phyloP scores from a whole-genome alignment of 1,140 invertebrate genomes.

The Helicoverpa zea region DNA sequence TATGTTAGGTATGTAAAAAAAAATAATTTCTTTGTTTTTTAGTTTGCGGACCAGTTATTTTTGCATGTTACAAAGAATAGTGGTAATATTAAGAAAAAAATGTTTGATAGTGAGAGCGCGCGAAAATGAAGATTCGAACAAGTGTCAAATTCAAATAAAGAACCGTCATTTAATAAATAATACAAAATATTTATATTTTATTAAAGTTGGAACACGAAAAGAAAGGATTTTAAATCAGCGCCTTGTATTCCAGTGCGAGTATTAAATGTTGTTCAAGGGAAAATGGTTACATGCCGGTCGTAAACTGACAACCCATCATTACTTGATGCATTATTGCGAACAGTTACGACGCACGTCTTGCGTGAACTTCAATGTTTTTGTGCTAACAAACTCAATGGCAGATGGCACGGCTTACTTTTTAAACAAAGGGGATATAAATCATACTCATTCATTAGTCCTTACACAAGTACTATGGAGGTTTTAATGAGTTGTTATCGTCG shows the following conservation, averaged over 20 bases:
- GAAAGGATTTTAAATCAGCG: slow-evolving; percentile 12
- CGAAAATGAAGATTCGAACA: neutral
- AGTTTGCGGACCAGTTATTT: too few relatives aligned
- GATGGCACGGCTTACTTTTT: slow-evolving; percentile 7
- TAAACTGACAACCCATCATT: slow-evolving; percentile 48
- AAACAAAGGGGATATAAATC: neutral
- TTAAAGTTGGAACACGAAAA: slow-evolving; percentile 3
- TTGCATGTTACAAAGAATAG: too few relatives aligned
- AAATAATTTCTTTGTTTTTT: neutral
- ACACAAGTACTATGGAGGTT: neutral
- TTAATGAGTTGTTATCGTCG: neutral
- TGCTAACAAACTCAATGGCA: slow-evolving; percentile 17
- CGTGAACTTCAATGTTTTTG: slow-evolving; percentile 41
- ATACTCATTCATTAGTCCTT: neutral
- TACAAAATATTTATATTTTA: neutral
- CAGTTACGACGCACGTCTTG: slow-evolving; percentile 34
- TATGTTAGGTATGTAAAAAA: neutral
- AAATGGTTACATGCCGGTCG: slow-evolving; percentile 44
- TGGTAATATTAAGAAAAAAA: too few relatives aligned
- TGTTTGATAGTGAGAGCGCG: neutral
- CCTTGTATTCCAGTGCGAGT: slow-evolving; percentile 26
- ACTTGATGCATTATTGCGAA: slow-evolving; percentile 44
- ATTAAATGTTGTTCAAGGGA: slow-evolving; percentile 41
- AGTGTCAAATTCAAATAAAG: neutral
- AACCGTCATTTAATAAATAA: neutral